These are phyloP conservation scores for Anoplius nigerrimus DNA, from an alignment of 2,888 invertebrate genomes.

Conservation along the genomic window DNA sequence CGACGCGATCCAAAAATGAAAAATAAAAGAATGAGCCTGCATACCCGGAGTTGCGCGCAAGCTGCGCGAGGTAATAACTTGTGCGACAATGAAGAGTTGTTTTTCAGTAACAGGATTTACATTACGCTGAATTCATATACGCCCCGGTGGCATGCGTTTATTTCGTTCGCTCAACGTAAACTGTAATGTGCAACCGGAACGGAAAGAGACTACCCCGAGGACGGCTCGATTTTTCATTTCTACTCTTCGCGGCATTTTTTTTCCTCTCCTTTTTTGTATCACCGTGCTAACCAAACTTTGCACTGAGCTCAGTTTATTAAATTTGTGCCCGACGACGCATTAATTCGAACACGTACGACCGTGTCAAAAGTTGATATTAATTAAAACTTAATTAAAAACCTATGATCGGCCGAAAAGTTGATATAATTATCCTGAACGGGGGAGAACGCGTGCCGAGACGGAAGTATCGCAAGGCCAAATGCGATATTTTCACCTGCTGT, in stretches of 20 bases:
- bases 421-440: constrained; percentile 33
- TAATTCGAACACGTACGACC: constrained; percentile 18
- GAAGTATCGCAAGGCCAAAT: no score
- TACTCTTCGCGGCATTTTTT: neutral
- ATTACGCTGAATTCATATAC: neutral
- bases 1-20: no score
- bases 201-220: neutral
- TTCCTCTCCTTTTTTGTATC: neutral
- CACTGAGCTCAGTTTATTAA: constrained; percentile 40
- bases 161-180: constrained; percentile 1
- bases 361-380: constrained; percentile 39
- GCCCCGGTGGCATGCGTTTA: neutral
- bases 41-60: no score
- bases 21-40: no score
- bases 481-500: no score
- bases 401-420: constrained; percentile 29
- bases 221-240: neutral
- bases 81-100: no score
- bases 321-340: constrained; percentile 30
- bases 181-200: neutral
- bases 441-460: no score
- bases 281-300: neutral
- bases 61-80: no score
- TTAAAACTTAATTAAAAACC: constrained; percentile 34
- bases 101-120: neutral